These are phyloP conservation scores for Oreochromis grahami DNA, from an alignment of 2,797 vertebrate genomes.

Conservation along the genomic window DNA sequence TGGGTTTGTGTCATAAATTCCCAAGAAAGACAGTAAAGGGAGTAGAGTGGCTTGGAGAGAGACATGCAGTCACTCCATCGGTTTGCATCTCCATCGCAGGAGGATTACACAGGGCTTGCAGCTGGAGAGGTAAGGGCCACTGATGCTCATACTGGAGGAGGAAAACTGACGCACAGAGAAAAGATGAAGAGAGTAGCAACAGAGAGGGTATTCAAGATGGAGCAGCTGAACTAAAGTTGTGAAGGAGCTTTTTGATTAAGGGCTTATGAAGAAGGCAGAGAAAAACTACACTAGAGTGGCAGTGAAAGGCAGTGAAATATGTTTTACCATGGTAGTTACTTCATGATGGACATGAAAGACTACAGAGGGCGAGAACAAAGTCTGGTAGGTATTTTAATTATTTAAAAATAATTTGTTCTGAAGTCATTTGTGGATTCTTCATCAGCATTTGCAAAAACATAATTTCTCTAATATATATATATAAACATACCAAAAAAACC, in stretches of 20 bases:
- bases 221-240: conserved; percentile 15
- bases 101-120: conserved; percentile 58
- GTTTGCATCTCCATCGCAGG: conserved; percentile 10
- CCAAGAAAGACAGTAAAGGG: conserved; percentile 70
- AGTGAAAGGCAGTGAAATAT: neutral
- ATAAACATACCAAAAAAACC: rapidly evolving
- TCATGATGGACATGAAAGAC: neutral
- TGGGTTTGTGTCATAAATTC: conserved; percentile 71
- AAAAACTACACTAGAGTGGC: neutral
- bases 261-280: neutral
- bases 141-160: conserved; percentile 36
- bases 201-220: conserved; percentile 13
- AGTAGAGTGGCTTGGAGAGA: conserved; percentile 44
- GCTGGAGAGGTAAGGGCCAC: conserved; percentile 41
- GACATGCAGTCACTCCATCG: conserved; percentile 17
- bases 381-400: conserved; percentile 15
- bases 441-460: neutral
- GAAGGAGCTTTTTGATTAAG: conserved; percentile 36
- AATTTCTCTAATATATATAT: neutral
- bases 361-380: neutral
- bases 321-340: neutral
- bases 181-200: conserved; percentile 1
- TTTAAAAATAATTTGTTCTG: neutral
- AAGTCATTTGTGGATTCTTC: neutral
- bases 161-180: neutral